Conservation (phyloP, 2,113 vertebrate genomes). For the Bagarius yarrelli region DNA sequence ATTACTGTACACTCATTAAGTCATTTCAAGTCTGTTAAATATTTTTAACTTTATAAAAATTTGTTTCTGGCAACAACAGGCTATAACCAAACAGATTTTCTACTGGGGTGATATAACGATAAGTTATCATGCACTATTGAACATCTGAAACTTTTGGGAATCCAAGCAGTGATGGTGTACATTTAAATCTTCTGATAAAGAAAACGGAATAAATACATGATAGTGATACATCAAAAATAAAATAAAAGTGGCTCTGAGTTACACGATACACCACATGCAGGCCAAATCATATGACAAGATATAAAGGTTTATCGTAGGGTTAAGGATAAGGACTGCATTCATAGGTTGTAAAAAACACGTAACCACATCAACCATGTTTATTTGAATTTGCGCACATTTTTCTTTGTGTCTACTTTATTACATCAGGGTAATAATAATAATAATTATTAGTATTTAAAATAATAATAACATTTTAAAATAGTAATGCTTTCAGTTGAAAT, state of each 20-base stretch:
- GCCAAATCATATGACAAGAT: background rate
- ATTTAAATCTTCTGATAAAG: background rate
- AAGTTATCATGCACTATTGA: background rate
- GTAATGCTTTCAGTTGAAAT: background rate
- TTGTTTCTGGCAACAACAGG: background rate
- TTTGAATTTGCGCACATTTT: background rate
- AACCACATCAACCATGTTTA: background rate
- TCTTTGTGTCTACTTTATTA: background rate
- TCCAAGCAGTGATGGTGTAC: background rate
- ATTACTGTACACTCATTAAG: conserved; percentile 6
- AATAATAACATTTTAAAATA: background rate
- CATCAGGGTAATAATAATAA: background rate
- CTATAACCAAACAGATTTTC: background rate
- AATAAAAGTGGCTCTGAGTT: background rate
- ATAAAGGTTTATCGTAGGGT: background rate
- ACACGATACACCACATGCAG: no score
- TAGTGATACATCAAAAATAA: background rate
- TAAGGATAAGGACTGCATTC: background rate
- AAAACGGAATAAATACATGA: background rate
- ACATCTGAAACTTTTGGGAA: background rate
- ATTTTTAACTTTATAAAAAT: background rate
- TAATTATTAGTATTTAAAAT: background rate
- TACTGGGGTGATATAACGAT: background rate
- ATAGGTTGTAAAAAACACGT: background rate
- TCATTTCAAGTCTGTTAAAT: conserved; percentile 11